Percentiles rank a stretch among this genome's conserved stretches.
phyloP scores from a whole-genome alignment of 2,113 vertebrate genomes.

The Syrmaticus mikado region DNA sequence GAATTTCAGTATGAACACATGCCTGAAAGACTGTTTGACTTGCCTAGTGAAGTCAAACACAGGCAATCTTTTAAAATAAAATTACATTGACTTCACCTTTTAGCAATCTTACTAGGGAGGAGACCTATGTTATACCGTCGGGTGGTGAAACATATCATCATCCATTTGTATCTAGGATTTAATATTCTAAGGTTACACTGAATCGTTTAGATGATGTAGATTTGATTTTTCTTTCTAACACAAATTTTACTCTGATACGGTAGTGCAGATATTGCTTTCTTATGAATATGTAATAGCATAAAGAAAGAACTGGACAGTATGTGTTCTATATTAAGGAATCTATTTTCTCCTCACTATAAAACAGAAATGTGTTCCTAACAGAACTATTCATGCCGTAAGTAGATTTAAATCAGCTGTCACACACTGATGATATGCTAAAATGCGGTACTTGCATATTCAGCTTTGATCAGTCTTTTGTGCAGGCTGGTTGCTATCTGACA shows the following conservation, averaged over 20 bases:
- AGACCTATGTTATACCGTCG: background rate
- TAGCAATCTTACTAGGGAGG: background rate
- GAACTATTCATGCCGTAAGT: background rate
- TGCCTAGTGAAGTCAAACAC: background rate
- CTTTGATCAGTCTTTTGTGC: background rate
- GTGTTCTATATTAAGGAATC: conserved; percentile 37
- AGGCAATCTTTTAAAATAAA: background rate
- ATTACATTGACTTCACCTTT: background rate
- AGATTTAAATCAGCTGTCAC: conserved; percentile 30
- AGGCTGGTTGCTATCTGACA: background rate
- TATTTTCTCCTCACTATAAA: conserved; percentile 32
- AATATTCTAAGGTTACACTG: background rate
- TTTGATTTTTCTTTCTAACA: conserved; percentile 5
- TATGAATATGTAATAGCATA: conserved; percentile 48
- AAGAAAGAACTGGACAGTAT: conserved; percentile 27
- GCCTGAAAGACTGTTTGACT: background rate
- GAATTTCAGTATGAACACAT: background rate
- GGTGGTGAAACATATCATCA: background rate
- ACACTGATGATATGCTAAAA: background rate
- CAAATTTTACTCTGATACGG: background rate
- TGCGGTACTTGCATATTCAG: background rate
- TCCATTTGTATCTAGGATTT: background rate
- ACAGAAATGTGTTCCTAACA: conserved; percentile 36
- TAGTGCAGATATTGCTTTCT: background rate
- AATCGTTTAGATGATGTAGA: background rate